Base-by-base conservation (phyloP, 2,888 invertebrate genomes). In the Dromius quadrimaculatus region DNA sequence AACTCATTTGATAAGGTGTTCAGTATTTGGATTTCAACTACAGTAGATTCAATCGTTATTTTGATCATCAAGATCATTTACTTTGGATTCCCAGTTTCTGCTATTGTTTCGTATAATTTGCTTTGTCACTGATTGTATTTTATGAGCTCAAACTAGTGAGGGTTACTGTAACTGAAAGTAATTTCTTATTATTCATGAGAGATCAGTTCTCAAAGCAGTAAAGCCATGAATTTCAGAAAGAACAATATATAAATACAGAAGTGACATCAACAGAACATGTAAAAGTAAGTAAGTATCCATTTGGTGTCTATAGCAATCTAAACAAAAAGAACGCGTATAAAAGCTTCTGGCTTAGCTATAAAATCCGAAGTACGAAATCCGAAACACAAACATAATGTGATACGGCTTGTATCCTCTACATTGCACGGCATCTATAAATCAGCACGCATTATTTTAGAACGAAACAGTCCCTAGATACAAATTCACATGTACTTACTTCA, bases 381-480 rank as follows among this genome's bases (percentile, higher is more conserved):
- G 20, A 59, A 59, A 59, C 59, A 59, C 59, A 59, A 59, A 59
- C 59, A 59, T n/a, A 59, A 59, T 59, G 19, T 23, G 59, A 59
- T 59, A 59, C 59, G 59, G 20, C 36, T 59, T 59, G 36, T 59
- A 32, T 59, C 59, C 59, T 36, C 34, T 36, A 59, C 50, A 59
- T 36, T 59, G 20, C 59, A 19, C 59, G n/a, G 20, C 38, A 66
- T 66, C 38, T 54, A 66, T 66, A 66, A 54, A 66, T 66, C 66
- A 66, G 28, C 54, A 66, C 66, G 41, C 41, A 38, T 66, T 66
- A 66, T 66, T 66, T 66, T 66, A 38, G 34, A 65, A 32, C 47
- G 13, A 34, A 54, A 36, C 45, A 19, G 59, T 59, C 59, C 20
- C 59, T 19, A 36, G 36, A 59, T 36, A 6, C 20, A 20, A 36